phyloP scores from a whole-genome alignment of 2,888 invertebrate species.

The Hesperia comma region DNA sequence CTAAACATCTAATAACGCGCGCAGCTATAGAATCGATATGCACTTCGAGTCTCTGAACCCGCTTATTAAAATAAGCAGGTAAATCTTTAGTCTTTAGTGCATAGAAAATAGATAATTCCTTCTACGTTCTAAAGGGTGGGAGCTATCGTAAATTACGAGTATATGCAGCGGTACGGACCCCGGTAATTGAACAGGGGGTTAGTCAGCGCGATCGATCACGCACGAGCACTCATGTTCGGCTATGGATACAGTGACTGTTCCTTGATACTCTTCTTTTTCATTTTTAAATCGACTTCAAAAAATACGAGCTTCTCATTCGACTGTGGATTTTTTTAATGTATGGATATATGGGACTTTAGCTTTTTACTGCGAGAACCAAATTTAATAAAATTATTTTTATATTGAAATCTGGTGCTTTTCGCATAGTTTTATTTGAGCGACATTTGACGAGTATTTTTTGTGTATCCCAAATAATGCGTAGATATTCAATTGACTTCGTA shows the following conservation, averaged over 20 bases:
- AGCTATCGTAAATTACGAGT: conserved; percentile 25
- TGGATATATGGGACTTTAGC: too few relatives aligned
- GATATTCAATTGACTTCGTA: too few relatives aligned
- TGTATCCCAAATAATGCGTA: too few relatives aligned
- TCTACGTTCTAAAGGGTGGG: conserved; percentile 21
- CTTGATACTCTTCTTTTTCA: background rate
- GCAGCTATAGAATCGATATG: background rate
- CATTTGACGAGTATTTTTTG: too few relatives aligned
- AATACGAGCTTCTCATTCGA: too few relatives aligned
- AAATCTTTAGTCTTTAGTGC: background rate
- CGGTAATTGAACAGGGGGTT: conserved; percentile 31
- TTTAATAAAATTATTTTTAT: too few relatives aligned
- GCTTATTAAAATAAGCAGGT: conserved; percentile 4
- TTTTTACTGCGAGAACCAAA: too few relatives aligned
- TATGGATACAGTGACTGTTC: background rate
- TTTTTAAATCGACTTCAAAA: too few relatives aligned
- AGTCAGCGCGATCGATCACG: conserved; percentile 23
- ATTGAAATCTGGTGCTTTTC: too few relatives aligned
- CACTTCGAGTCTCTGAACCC: background rate
- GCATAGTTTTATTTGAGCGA: too few relatives aligned
- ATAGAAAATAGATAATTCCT: conserved; percentile 27
- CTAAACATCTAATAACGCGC: background rate
- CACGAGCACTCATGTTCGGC: conserved; percentile 13
- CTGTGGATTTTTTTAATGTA: too few relatives aligned
- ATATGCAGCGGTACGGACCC: conserved; percentile 24